A percentile compares a stretch with the other conserved stretches of the same genome.
These are phyloP conservation scores for Linhomoeus sp. DNA, from an alignment of 2,888 invertebrate species.

Conservation along the genomic window DNA sequence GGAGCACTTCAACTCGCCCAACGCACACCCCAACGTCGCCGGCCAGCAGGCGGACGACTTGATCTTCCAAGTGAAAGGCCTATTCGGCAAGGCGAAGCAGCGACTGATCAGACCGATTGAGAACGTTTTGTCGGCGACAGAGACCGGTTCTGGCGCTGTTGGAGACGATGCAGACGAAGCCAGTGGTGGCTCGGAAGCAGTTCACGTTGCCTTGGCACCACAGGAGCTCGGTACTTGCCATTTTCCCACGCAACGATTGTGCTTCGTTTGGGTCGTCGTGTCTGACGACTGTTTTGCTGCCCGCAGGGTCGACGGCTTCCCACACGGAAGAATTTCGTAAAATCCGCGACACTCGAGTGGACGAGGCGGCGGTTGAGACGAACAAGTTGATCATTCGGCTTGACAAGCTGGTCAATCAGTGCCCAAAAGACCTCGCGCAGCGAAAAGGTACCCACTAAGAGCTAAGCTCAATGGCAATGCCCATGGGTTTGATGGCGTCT, in stretches of 20 bases:
- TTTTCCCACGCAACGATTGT: neutral
- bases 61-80: slow-evolving; percentile 23
- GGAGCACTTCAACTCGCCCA: slow-evolving; percentile 55
- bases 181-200: too few species aligned
- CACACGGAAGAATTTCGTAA: slow-evolving; percentile 55
- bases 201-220: too few species aligned
- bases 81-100: slow-evolving; percentile 63
- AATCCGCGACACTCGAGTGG: slow-evolving; percentile 47
- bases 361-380: slow-evolving; percentile 75
- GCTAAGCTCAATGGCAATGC: too few species aligned
- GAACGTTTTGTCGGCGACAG: too few species aligned
- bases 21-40: slow-evolving; percentile 49
- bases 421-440: slow-evolving; percentile 39
- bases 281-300: too few species aligned
- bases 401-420: slow-evolving; percentile 64
- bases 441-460: slow-evolving; percentile 25
- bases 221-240: neutral
- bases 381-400: slow-evolving; percentile 82
- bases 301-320: slow-evolving; percentile 41
- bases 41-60: neutral
- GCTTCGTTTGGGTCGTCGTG: slow-evolving; percentile 29
- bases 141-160: too few species aligned
- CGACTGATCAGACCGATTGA: too few species aligned
- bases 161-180: too few species aligned
- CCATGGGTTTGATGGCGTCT: neutral